Evolutionary conservation across 1,140 invertebrate genomes (phyloP), one percentile per base, ranked within the genome.

Genomic region (Hycleus phaleratus): DNA sequence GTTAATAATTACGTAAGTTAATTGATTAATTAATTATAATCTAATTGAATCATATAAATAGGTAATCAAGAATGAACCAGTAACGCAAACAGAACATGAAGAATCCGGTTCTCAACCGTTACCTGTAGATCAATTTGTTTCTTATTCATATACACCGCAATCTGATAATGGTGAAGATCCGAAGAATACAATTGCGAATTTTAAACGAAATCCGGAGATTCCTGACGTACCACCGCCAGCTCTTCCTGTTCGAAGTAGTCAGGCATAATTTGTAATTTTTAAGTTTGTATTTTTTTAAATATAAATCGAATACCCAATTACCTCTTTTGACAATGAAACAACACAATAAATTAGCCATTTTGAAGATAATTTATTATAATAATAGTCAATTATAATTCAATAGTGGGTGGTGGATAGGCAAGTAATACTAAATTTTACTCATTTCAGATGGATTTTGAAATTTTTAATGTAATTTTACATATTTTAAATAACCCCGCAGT

Each of bases 201-300:
- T 55, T 44, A 55, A 55, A 47, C 10, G 52, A 55, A 55, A 55
- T 25, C 52, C 52, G 6, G 25, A 55, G n/a, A 55, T 55, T 39
- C 52, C 52, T 3, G 52, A 55, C 12, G 52, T 55, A 3, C 43
- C 43, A 47, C 52, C 52, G 24, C 52, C 52, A 47, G 44, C 52
- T 2, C 26, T 55, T 46, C 52, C 52, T 7, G 46, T 45, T 18
- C 40, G 42, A 53, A 53, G 38, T 24, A 45, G 32, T 32, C 32
- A 32, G 32, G 7, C 32, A 32, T 32, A 32, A 32, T 32, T 18
- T 18, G 18, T 18, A 18, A 1, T 18, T 18, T 1, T n/a, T n/a
- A n/a, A 1, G 1, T 18, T 18, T 18, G 18, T 18, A 18, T 18
- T 18, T 1, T 18, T 18, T 18, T 2, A 18, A 18, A 18, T 18